Evolutionary conservation across 2,113 vertebrate species (phyloP).

Genomic region (Tragelaphus imberbis): DNA sequence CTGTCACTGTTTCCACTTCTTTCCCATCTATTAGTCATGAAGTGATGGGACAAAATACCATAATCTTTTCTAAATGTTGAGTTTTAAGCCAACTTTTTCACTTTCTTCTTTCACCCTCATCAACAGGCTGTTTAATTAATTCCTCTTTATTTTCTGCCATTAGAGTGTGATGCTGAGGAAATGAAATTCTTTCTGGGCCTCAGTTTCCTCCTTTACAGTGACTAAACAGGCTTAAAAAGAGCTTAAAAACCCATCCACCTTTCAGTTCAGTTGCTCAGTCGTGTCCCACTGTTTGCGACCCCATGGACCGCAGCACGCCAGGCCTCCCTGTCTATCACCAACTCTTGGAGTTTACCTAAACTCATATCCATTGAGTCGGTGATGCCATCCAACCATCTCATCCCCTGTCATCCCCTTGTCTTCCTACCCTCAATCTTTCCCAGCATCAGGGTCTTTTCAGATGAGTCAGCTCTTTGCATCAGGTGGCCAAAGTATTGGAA

Average conservation of each 20-base stretch:
- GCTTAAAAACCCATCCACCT: background rate
- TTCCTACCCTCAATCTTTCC: background rate
- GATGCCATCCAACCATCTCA: background rate
- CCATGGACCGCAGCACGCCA: accelerated
- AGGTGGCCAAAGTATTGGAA: background rate
- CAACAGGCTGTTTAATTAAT: background rate
- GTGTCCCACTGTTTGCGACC: background rate
- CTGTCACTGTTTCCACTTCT: background rate
- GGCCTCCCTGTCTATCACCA: background rate
- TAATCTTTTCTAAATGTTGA: background rate
- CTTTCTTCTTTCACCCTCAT: background rate
- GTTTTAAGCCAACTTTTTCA: background rate
- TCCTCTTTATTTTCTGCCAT: background rate
- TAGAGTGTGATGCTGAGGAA: background rate
- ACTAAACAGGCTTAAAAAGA: background rate
- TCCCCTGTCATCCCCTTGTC: background rate
- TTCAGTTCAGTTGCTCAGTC: accelerated
- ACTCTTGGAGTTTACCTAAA: background rate
- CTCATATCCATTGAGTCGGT: background rate
- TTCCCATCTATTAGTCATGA: background rate
- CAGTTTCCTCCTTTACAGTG: background rate
- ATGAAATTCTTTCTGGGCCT: background rate
- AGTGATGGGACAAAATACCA: background rate
- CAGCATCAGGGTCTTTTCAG: background rate
- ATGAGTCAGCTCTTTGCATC: background rate